These are phyloP conservation scores for Drosophila pseudotakahashii DNA, from an alignment of 2,888 invertebrate species.

Conservation along the genomic window DNA sequence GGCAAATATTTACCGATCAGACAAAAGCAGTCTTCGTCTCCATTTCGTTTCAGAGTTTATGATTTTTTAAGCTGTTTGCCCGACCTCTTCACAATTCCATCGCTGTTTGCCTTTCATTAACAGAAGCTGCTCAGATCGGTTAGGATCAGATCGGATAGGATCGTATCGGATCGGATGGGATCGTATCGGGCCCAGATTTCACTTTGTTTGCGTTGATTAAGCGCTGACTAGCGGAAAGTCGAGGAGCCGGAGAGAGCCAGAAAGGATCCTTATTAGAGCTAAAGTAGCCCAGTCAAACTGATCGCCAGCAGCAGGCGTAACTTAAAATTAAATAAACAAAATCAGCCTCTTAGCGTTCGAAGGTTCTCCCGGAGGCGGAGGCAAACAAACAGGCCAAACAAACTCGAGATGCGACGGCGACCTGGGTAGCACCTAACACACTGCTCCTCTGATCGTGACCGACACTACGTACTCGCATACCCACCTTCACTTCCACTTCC, in stretches of 20 bases:
- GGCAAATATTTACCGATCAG: constrained; percentile 61
- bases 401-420: constrained; percentile 59
- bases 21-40: constrained; percentile 40
- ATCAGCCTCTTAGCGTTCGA: constrained; percentile 43
- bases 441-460: constrained; percentile 68
- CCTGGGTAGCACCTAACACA: constrained; percentile 46
- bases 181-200: constrained; percentile 16
- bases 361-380: constrained; percentile 51
- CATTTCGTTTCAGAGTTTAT: constrained; percentile 59
- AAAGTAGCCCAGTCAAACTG: constrained; percentile 59
- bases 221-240: constrained; percentile 58
- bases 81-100: constrained; percentile 65
- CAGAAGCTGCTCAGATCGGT: constrained; percentile 57
- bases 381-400: constrained; percentile 71
- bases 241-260: constrained; percentile 6
- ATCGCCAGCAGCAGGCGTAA: constrained; percentile 55
- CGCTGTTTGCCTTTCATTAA: constrained; percentile 74
- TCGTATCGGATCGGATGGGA: constrained; percentile 17
- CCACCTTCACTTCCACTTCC: constrained; percentile 45
- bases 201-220: constrained; percentile 69
- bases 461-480: constrained; percentile 33
- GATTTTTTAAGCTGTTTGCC: constrained; percentile 78
- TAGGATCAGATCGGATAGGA: constrained; percentile 19
- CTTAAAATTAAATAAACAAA: constrained; percentile 72
- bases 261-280: constrained; percentile 64